Base-by-base conservation (phyloP, 2,797 vertebrate species). In the Schizopygopsis pylzovi region DNA sequence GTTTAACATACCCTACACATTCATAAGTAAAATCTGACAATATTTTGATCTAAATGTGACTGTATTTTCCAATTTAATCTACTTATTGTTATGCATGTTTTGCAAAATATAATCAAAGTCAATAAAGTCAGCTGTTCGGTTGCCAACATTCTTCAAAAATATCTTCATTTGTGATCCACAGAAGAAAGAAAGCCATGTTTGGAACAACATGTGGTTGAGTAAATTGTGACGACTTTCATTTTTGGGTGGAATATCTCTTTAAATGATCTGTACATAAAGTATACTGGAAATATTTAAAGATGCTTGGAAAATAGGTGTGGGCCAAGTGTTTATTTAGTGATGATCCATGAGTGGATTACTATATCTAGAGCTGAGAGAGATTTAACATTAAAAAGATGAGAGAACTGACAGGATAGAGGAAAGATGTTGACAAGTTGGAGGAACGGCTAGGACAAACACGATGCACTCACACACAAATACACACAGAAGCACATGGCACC, bases 401-500 rank as follows among this genome's bases (percentile, higher is more conserved):
- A 82, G 56, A 76, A 77, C 18, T 22, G 59, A 76, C 39, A 39
- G 18, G 43, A 85, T 18, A 8, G 54, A 56, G 81, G 71, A 75
- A 84, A 63, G 81, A 81, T 83, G 59, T 52, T 79, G 22, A 25
- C 56, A 54, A 37, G 13, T 47, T 85, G 28, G 59, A 85, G 33
- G 47, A 41, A 75, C 2, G 41, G 76, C 47, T 63, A 52, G 77
- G 16, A 83, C 37, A 85, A 87, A 82, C 47, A 76, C 61, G 41
- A 79, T 86, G 73, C 76, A 76, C 59, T 70, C 63, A 85, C 63
- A 82, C 16, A 87, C 43, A 83, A 37, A 15, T 18, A 65, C 28
- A 79, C 85, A 85, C 77, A 49, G 10, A 77, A 83, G 45, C 76
- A 81, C 90, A 89, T 54, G 89, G 81, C 88, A 92, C 89, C 93